Percentiles rank a stretch among this genome's conserved stretches.
phyloP scores from a whole-genome alignment of 2,113 vertebrate species.

The Oceanites oceanicus region DNA sequence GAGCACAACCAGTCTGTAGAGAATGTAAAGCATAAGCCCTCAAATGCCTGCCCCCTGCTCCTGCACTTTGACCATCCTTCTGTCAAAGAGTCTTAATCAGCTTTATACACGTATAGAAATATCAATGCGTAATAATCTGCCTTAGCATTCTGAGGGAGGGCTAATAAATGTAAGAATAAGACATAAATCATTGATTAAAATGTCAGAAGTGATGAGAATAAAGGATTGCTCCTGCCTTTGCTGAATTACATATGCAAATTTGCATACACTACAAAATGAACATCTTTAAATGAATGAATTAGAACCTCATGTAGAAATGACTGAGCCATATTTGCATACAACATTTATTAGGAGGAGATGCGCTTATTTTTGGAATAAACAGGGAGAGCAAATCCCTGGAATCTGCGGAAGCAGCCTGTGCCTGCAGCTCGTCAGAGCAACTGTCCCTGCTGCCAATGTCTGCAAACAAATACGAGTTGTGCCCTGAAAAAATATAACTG shows the following conservation, averaged over 20 bases:
- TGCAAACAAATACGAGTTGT: conserved; percentile 3
- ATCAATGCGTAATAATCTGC: conserved; percentile 51
- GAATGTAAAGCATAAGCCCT: neutral
- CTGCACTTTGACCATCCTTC: neutral
- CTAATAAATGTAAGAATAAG: conserved; percentile 56
- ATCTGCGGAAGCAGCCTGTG: conserved; percentile 33
- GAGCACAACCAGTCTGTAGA: neutral
- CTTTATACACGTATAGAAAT: conserved; percentile 49
- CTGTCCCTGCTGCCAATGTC: neutral
- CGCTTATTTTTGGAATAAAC: conserved; percentile 53
- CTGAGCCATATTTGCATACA: conserved; percentile 59
- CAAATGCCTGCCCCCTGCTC: neutral
- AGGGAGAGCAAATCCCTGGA: conserved; percentile 19
- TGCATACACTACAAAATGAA: conserved; percentile 44
- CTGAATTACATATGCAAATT: conserved; percentile 64
- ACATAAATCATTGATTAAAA: conserved; percentile 68
- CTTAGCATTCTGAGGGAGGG: conserved; percentile 10
- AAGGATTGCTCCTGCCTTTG: conserved; percentile 61
- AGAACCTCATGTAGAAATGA: conserved; percentile 39
- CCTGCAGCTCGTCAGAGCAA: neutral
- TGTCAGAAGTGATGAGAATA: conserved; percentile 65
- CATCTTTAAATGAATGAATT: conserved; percentile 57
- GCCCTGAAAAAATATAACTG: neutral
- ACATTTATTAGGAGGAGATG: conserved; percentile 39
- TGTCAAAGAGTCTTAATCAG: conserved; percentile 41